Percentiles rank a stretch among this genome's conserved stretches.
Evolutionary conservation across 2,888 invertebrate species (phyloP).

Genomic region (Thymelicus acteon): DNA sequence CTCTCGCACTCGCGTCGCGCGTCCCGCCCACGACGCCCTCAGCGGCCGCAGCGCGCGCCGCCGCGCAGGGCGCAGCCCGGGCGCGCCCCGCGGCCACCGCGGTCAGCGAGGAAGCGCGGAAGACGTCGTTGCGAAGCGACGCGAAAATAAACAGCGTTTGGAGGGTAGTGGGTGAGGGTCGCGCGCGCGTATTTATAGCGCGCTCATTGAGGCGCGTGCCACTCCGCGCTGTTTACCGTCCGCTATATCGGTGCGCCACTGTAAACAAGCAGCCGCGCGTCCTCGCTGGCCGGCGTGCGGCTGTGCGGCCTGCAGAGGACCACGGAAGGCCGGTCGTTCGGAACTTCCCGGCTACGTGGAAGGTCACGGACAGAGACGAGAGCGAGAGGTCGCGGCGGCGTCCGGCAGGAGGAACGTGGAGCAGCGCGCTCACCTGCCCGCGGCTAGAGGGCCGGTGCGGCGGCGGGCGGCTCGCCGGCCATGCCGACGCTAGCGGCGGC

Average conservation of each 20-base stretch:
- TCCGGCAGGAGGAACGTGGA: conserved; percentile 47
- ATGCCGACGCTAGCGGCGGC: conserved; percentile 68
- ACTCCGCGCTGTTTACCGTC: conserved; percentile 43
- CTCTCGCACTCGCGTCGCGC: conserved; percentile 12
- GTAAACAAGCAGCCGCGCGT: conserved; percentile 37
- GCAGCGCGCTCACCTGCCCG: conserved; percentile 61
- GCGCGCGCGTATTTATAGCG: conserved; percentile 65
- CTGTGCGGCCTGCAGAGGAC: not conserved
- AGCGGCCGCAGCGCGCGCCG: conserved; percentile 25
- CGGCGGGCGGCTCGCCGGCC: conserved; percentile 55
- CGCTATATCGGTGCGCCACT: conserved; percentile 34
- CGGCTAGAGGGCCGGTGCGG: conserved; percentile 65
- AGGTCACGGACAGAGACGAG: not conserved
- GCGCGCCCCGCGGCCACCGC: conserved; percentile 5
- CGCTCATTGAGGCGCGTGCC: conserved; percentile 58
- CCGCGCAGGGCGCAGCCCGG: conserved; percentile 31
- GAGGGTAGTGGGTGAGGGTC: conserved; percentile 76
- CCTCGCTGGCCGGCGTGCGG: not conserved
- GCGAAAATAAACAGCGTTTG: conserved; percentile 56
- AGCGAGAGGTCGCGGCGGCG: conserved; percentile 18
- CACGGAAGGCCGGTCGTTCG: not conserved
- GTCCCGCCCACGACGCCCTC: conserved; percentile 9
- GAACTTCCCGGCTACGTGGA: no score
- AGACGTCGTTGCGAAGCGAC: conserved; percentile 41
- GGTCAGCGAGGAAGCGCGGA: conserved; percentile 37